phyloP scores from a whole-genome alignment of 2,888 invertebrate species.

The Adelognathus sp. region DNA sequence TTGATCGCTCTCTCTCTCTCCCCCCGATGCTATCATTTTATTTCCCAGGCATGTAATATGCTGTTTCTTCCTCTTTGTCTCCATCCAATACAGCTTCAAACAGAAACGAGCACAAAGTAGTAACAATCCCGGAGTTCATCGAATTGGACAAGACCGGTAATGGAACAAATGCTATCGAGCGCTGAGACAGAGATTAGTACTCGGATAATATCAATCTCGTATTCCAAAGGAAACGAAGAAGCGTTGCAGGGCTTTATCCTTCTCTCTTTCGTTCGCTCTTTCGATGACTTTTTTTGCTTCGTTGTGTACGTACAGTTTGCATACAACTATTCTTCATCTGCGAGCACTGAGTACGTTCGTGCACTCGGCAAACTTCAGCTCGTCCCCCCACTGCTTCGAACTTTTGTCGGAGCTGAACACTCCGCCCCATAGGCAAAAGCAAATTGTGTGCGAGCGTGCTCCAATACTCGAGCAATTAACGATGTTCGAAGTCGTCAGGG shows the following conservation, averaged over 20 bases:
- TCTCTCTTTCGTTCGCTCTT: not conserved
- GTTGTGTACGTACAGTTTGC: not conserved
- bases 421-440: slow-evolving; percentile 27
- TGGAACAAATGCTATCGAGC: slow-evolving; percentile 46
- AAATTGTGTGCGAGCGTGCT: not conserved
- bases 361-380: not conserved
- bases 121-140: slow-evolving; percentile 61
- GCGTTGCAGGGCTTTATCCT: slow-evolving; percentile 4
- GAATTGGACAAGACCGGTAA: slow-evolving; percentile 59
- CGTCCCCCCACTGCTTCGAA: slow-evolving; percentile 19
- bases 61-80: slow-evolving; percentile 20
- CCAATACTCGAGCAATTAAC: slow-evolving; percentile 44
- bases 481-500: slow-evolving; percentile 49
- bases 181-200: slow-evolving; percentile 6
- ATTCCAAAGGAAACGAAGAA: slow-evolving; percentile 14
- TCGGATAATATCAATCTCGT: slow-evolving; percentile 61
- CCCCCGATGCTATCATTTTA: slow-evolving; percentile 44
- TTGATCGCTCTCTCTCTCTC: slow-evolving; percentile 42
- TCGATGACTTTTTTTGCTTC: not conserved
- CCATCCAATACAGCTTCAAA: slow-evolving; percentile 18
- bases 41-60: slow-evolving; percentile 38
- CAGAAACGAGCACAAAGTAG: slow-evolving; percentile 62
- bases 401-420: slow-evolving; percentile 54
- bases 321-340: not conserved
- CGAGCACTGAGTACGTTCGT: not conserved